These are phyloP conservation scores for Euwallacea similis DNA, from an alignment of 1,140 invertebrate species.

Conservation along the genomic window DNA sequence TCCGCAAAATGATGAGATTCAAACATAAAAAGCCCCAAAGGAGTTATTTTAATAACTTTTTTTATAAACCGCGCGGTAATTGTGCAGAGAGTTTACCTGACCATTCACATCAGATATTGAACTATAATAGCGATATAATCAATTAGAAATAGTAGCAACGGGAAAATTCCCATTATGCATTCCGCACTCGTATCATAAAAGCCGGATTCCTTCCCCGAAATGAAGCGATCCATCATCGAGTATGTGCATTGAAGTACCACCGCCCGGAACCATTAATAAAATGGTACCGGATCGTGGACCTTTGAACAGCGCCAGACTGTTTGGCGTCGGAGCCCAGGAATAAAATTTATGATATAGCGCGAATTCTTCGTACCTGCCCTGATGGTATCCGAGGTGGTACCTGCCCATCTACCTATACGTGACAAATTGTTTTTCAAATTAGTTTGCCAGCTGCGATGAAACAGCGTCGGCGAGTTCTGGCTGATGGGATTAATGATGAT, in stretches of 20 bases:
- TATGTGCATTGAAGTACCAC: too few relatives aligned
- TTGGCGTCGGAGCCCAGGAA: background rate
- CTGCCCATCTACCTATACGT: background rate
- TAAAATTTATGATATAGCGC: background rate
- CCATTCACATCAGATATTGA: too few relatives aligned
- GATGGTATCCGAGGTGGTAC: conserved; percentile 17
- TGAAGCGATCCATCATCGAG: background rate
- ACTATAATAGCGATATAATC: too few relatives aligned
- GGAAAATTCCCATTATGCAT: background rate
- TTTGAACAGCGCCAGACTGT: background rate
- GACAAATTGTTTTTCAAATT: background rate
- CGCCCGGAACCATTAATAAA: too few relatives aligned
- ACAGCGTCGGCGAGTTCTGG: too few relatives aligned
- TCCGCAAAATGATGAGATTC: background rate
- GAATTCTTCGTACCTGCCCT: background rate
- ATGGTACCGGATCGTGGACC: background rate
- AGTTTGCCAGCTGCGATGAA: background rate
- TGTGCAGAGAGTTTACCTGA: too few relatives aligned
- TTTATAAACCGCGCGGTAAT: too few relatives aligned
- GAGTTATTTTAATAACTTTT: too few relatives aligned
- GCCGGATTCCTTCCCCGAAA: background rate
- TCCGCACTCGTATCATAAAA: background rate
- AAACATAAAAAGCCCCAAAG: too few relatives aligned
- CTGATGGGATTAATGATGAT: too few relatives aligned
- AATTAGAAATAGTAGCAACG: too few relatives aligned